Conservation (phyloP, 2,888 invertebrate species). For the Orchesellides sinensis region DNA sequence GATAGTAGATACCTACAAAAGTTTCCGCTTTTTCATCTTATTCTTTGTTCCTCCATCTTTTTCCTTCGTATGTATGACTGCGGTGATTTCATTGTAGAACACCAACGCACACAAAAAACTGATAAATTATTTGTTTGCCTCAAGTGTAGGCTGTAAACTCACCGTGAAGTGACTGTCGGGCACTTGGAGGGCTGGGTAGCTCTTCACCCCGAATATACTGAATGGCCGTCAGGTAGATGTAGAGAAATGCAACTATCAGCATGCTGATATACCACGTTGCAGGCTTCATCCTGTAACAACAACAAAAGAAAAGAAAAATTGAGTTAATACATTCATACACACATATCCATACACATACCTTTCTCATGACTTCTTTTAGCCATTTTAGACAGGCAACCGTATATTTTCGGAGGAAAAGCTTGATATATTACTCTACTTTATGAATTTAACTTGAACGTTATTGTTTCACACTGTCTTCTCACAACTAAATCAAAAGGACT, state of each 20-base stretch:
- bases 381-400: too few species aligned
- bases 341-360: too few species aligned
- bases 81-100: slow-evolving; percentile 31
- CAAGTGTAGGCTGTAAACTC: too few species aligned
- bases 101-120: slow-evolving; percentile 29
- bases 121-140: slow-evolving; percentile 49
- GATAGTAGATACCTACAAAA: neutral
- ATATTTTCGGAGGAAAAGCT: too few species aligned
- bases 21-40: neutral
- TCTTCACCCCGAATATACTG: slow-evolving; percentile 76
- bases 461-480: too few species aligned
- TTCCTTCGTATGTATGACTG: neutral
- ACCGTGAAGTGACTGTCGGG: slow-evolving; percentile 58
- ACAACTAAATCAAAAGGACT: too few species aligned
- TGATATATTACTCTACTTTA: too few species aligned
- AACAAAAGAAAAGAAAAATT: slow-evolving; percentile 29
- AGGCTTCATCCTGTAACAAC: slow-evolving; percentile 76
- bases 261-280: slow-evolving; percentile 77
- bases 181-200: slow-evolving; percentile 49
- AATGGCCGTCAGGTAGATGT: slow-evolving; percentile 76
- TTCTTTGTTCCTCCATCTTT: slow-evolving; percentile 22
- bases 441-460: too few species aligned
- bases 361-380: too few species aligned
- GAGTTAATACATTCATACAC: neutral
- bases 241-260: slow-evolving; percentile 76